These are phyloP conservation scores for Pyrgilauda ruficollis DNA, from an alignment of 2,113 vertebrate genomes.

Conservation along the genomic window DNA sequence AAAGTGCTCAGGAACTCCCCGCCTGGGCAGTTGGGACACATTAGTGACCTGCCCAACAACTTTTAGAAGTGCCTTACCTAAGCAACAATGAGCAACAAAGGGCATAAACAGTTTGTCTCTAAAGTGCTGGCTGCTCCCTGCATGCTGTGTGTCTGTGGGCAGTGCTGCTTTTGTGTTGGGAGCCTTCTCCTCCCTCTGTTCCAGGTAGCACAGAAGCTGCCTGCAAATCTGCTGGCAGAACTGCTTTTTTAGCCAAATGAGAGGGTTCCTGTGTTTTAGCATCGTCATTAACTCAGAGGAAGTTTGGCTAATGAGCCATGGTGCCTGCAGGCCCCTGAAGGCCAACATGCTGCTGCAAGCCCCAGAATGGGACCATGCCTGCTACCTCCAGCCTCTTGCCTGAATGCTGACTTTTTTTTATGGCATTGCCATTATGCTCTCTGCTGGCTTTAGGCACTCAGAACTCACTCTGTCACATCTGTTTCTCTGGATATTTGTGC, in stretches of 20 bases:
- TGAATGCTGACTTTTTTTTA: background rate
- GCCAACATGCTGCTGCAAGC: background rate
- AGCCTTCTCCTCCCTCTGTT: background rate
- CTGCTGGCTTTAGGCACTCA: background rate
- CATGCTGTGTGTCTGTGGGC: background rate
- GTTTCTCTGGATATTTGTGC: constrained; percentile 7
- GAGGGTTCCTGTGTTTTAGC: background rate
- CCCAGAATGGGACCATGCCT: background rate
- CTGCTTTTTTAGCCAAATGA: background rate
- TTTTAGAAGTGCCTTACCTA: background rate
- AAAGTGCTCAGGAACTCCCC: background rate
- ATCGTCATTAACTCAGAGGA: background rate
- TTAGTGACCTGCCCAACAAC: background rate
- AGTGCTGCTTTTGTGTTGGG: background rate
- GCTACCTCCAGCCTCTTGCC: background rate
- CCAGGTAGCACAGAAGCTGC: background rate
- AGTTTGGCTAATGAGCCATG: background rate
- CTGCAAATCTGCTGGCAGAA: background rate
- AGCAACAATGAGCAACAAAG: background rate
- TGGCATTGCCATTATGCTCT: background rate
- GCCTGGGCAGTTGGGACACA: background rate
- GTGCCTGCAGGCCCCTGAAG: background rate
- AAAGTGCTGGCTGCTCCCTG: background rate
- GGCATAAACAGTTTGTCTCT: background rate
- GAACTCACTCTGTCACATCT: background rate